phyloP scores from a whole-genome alignment of 2,888 invertebrate genomes.

The Microctonus aethiopoides region DNA sequence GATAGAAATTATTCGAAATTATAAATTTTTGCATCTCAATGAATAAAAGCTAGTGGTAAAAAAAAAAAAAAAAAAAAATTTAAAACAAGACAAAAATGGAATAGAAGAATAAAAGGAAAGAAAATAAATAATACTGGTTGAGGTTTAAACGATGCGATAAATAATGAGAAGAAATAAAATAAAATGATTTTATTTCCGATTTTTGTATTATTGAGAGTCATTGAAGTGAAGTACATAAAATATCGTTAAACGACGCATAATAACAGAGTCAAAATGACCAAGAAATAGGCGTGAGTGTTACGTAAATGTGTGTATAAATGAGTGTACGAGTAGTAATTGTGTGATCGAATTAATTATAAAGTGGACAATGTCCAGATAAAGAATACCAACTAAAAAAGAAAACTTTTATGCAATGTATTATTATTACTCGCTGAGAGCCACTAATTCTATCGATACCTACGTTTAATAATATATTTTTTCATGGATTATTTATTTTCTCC shows the following conservation, averaged over 20 bases:
- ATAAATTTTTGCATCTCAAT: conserved; percentile 44
- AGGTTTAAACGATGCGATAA: conserved; percentile 12
- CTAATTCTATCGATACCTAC: conserved; percentile 49
- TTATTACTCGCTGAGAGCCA: conserved; percentile 44
- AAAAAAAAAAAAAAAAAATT: conserved; percentile 21
- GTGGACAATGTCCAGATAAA: conserved; percentile 20
- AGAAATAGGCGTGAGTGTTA: background rate
- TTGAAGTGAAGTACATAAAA: background rate
- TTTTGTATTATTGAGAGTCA: background rate
- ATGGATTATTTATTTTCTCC: conserved; percentile 53
- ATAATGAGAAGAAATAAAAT: conserved; percentile 11
- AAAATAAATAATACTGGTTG: conserved; percentile 6
- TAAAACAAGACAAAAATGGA: background rate
- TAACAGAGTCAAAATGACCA: conserved; percentile 6
- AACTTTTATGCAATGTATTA: conserved; percentile 50
- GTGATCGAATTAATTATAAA: conserved; percentile 22
- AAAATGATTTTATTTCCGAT: background rate
- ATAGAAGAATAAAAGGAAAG: conserved; percentile 2
- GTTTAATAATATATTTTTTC: conserved; percentile 56
- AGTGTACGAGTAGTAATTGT: conserved; percentile 18
- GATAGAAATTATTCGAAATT: conserved; percentile 48
- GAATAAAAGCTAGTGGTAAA: conserved; percentile 6
- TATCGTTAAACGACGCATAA: conserved; percentile 13
- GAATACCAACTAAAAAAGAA: conserved; percentile 23
- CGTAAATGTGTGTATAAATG: no score